Evolutionary conservation across 2,888 invertebrate species (phyloP).

Genomic region (Mylabris sibirica): DNA sequence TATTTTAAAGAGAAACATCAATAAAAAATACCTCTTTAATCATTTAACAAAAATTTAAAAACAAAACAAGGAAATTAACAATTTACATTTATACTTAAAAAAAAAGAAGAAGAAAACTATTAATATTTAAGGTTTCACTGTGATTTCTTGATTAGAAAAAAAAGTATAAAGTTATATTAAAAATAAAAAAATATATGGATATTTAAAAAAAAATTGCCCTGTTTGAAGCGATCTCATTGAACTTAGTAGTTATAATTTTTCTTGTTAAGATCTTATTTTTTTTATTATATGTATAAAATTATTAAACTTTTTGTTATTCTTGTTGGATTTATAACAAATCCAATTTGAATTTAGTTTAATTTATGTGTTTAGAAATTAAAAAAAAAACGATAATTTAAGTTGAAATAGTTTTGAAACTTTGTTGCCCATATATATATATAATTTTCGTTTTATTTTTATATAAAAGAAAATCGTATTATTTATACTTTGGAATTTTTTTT

Average conservation of each 20-base stretch:
- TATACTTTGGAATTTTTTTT: neutral
- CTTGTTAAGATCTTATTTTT: constrained; percentile 55
- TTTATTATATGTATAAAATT: neutral
- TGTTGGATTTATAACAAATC: neutral
- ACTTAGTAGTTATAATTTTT: constrained; percentile 57
- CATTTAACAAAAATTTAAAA: neutral
- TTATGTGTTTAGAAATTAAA: neutral
- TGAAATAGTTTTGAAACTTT: neutral
- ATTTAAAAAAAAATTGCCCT: constrained; percentile 59
- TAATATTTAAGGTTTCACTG: constrained; percentile 59
- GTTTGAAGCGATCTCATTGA: constrained; percentile 62
- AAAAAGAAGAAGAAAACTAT: constrained; percentile 35
- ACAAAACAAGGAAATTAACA: neutral
- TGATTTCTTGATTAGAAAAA: constrained; percentile 62
- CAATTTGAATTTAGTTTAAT: neutral
- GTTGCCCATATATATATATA: too few relatives aligned
- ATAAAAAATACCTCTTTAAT: constrained; percentile 2
- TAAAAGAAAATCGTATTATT: neutral
- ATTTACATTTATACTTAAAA: constrained; percentile 30
- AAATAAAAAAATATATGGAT: constrained; percentile 45
- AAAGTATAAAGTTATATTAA: constrained; percentile 47
- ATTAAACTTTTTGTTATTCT: neutral
- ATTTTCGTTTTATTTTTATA: too few relatives aligned
- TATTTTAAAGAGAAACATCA: neutral
- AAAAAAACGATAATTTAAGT: neutral